Conservation (phyloP, 2,888 invertebrate genomes). For the Euplexia lucipara region DNA sequence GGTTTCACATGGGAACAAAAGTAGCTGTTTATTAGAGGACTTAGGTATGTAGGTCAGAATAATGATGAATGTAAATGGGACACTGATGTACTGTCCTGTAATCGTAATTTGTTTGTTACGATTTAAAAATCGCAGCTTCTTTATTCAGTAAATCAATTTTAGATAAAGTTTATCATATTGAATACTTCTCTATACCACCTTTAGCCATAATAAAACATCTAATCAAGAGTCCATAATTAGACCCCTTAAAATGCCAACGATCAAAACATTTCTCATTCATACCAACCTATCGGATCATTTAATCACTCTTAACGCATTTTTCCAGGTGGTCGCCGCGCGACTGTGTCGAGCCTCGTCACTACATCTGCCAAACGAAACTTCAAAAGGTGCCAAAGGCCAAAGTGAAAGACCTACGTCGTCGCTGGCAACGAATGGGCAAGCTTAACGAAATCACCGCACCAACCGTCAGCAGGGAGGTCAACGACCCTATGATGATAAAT, state of each 20-base stretch:
- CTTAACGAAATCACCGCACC: slow-evolving; percentile 91
- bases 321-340: slow-evolving; percentile 93
- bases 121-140: neutral
- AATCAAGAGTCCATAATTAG: too few species aligned
- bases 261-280: slow-evolving; percentile 1
- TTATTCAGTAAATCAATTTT: neutral
- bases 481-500: slow-evolving; percentile 79
- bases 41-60: slow-evolving; percentile 55
- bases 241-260: neutral
- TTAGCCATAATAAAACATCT: too few species aligned
- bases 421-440: slow-evolving; percentile 88
- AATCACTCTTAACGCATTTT: slow-evolving; percentile 53
- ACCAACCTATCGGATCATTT: slow-evolving; percentile 6
- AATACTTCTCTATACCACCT: too few species aligned
- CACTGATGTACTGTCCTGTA: slow-evolving; percentile 13
- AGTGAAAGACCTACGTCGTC: slow-evolving; percentile 84
- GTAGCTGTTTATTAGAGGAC: slow-evolving; percentile 18
- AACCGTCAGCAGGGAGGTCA: slow-evolving; percentile 78
- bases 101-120: slow-evolving; percentile 10
- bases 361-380: slow-evolving; percentile 93
- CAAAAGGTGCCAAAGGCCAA: slow-evolving; percentile 87
- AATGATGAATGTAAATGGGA: slow-evolving; percentile 27
- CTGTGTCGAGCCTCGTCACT: slow-evolving; percentile 92
- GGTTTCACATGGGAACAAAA: slow-evolving; percentile 51
- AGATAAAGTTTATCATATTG: too few species aligned